These are phyloP conservation scores for Forbesichthys papilliferus DNA, from an alignment of 2,113 vertebrate species.

Conservation along the genomic window DNA sequence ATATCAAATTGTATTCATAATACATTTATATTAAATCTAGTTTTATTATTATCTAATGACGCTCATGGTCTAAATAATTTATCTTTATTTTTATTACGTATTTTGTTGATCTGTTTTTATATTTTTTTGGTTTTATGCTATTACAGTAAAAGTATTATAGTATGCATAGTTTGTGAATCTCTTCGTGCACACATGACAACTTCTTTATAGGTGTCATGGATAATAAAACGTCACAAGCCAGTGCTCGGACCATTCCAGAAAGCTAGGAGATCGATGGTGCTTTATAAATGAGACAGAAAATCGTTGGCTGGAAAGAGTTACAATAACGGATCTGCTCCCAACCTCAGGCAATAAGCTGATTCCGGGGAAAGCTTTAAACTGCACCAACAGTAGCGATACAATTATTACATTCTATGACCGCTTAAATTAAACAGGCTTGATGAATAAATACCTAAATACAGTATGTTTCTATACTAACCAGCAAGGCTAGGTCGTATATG, in stretches of 20 bases:
- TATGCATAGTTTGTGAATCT: too few relatives aligned
- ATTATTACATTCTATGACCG: background rate
- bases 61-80: too few relatives aligned
- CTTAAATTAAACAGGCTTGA: background rate
- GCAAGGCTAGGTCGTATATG: background rate
- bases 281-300: constrained; percentile 53
- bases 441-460: background rate
- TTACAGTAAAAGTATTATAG: too few relatives aligned
- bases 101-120: too few relatives aligned
- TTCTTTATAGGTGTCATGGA: background rate
- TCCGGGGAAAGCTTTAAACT: constrained; percentile 31
- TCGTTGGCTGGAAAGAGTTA: constrained; percentile 46
- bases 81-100: too few relatives aligned
- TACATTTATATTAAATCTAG: too few relatives aligned
- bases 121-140: too few relatives aligned
- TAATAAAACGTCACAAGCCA: background rate
- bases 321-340: constrained; percentile 39
- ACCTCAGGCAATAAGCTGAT: constrained; percentile 13
- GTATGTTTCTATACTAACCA: too few relatives aligned
- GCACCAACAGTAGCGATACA: constrained; percentile 5
- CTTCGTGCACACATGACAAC: too few relatives aligned
- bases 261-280: constrained; percentile 34
- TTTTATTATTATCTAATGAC: too few relatives aligned
- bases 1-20: too few relatives aligned
- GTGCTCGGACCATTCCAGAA: constrained; percentile 6